These are phyloP conservation scores for Paedocypris sp. DNA, from an alignment of 2,113 vertebrate species.

Conservation along the genomic window DNA sequence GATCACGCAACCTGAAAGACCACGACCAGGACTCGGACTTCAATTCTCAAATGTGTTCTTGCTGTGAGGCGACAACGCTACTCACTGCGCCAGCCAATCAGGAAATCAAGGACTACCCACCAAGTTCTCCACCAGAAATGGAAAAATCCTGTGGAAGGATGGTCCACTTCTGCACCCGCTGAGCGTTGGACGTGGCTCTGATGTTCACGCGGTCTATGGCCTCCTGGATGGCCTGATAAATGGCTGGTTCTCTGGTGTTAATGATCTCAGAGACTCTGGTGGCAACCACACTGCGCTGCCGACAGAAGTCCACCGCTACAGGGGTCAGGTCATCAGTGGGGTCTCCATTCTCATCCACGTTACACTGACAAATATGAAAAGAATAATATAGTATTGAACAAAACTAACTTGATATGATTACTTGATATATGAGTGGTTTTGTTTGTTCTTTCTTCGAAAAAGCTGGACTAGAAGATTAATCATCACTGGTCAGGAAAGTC, in stretches of 20 bases:
- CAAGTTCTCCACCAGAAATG: constrained; percentile 58
- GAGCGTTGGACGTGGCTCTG: constrained; percentile 54
- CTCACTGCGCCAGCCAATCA: too few relatives aligned
- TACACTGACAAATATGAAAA: constrained; percentile 44
- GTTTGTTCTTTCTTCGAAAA: too few relatives aligned
- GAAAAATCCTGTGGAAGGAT: constrained; percentile 60
- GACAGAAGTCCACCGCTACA: constrained; percentile 48
- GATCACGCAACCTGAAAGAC: too few relatives aligned
- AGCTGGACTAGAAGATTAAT: too few relatives aligned
- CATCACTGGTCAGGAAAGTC: too few relatives aligned
- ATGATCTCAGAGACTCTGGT: constrained; percentile 54
- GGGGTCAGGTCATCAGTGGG: constrained; percentile 57
- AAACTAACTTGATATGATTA: too few relatives aligned
- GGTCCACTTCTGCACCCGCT: constrained; percentile 61
- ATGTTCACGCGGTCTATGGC: constrained; percentile 52
- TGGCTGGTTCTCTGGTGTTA: constrained; percentile 51
- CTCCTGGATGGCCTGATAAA: constrained; percentile 58
- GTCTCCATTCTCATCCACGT: constrained; percentile 47
- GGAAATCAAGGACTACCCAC: constrained; percentile 44
- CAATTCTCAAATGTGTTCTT: too few relatives aligned
- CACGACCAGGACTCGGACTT: too few relatives aligned
- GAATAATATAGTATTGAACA: neutral
- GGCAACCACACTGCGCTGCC: constrained; percentile 20
- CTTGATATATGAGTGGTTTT: too few relatives aligned
- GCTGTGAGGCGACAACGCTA: too few relatives aligned